Conservation (phyloP, 37 sponge, comb jelly and placozoan species). For the Mnemiopsis leidyi region DNA sequence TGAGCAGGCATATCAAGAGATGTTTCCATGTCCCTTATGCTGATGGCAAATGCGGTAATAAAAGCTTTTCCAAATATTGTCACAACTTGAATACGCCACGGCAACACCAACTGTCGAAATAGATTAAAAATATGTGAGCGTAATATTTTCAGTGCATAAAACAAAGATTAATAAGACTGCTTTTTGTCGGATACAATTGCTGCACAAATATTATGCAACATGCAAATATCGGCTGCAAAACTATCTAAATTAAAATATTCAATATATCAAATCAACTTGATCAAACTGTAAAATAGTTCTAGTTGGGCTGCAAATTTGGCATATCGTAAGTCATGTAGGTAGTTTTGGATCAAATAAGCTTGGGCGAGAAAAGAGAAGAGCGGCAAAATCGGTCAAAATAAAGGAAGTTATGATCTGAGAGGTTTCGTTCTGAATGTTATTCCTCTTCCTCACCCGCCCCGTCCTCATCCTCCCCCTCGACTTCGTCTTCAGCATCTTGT, state of each 20-base stretch:
- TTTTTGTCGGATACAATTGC: not conserved
- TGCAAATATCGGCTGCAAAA: not conserved
- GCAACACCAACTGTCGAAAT: not conserved
- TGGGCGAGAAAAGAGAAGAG: not conserved
- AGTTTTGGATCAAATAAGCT: slow-evolving; percentile 19
- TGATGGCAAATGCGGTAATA: slow-evolving; percentile 15
- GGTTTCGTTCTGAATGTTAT: not conserved
- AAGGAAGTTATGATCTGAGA: not conserved
- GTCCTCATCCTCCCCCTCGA: slow-evolving; percentile 1
- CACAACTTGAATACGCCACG: not conserved
- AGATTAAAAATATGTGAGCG: not conserved
- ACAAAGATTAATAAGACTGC: not conserved
- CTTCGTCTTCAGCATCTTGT: slow-evolving; percentile 2
- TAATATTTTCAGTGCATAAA: not conserved
- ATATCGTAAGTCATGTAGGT: not conserved
- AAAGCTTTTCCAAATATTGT: not conserved
- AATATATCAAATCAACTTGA: not conserved
- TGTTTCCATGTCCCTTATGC: not conserved
- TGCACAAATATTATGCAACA: not conserved
- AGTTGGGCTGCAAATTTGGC: not conserved
- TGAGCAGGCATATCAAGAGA: not conserved
- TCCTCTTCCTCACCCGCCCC: not conserved
- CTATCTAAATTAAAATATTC: not conserved
- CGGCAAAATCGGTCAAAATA: not conserved
- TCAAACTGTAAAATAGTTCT: not conserved